Base-by-base conservation (phyloP, 2,113 vertebrate genomes). In the Sminthopsis crassicaudata region DNA sequence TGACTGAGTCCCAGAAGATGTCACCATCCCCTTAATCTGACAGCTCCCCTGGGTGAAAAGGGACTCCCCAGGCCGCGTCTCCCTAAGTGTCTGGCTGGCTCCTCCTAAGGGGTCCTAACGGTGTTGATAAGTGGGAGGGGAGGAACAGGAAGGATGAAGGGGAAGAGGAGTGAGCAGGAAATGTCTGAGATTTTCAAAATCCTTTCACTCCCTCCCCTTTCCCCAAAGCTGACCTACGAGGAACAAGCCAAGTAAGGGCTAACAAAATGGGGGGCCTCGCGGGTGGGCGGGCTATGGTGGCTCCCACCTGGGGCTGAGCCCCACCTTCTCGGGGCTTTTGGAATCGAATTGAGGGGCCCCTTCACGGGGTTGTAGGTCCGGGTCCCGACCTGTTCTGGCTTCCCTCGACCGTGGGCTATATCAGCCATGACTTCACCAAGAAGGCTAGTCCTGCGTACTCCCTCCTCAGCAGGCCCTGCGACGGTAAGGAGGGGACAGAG, bases 351-450 rank as follows among this genome's bases (percentile, higher is more conserved):
- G 26, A 48, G 50, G 89, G 89, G 50, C 92, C 76, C 48, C 24
- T 90, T 90, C 89, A 90, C 11, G 67, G 94, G 67, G 48, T 95
- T 46, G 16, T 52, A 99, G 99, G 99, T 23, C 98, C 99, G 0
- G 99, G 99, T 6, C 99, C 99, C 0, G 99, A 99, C 10, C 97
- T 98, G 53, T 99, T 99, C 8, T 91, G 97, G 26, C 98, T 99
- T 89, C 99, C 99, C 0, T 98, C 99, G 2, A 99, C 99, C 0
- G 95, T 99, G 24, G 99, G 99, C 55, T 99, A 98, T 90, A 46
- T 98, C 91, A 98, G 99, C 55, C 99, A 99, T 3, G 99, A 99
- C 96, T 98, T 98, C 94, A 99, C 99, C 95, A 99, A 98, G 96
- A 95, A 94, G 57, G 96, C 98, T 0, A 97, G 98, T 22, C 99